These are phyloP conservation scores for Lota lota DNA, from an alignment of 2,113 vertebrate species.

Conservation along the genomic window DNA sequence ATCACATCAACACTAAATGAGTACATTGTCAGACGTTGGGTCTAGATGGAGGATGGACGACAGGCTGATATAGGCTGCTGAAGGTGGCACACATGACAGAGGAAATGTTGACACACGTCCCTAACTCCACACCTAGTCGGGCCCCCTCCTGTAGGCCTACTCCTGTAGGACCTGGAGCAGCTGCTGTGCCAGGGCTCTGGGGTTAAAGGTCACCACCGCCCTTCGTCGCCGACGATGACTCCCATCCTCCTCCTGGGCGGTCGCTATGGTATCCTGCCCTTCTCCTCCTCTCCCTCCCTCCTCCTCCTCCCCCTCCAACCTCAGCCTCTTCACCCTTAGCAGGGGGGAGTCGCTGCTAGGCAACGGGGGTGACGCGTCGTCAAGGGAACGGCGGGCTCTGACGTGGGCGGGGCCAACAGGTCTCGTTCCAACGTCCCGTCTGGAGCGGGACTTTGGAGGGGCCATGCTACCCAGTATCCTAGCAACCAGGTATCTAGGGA, in stretches of 20 bases:
- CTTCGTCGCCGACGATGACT: conserved; percentile 52
- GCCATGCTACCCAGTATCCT: conserved; percentile 63
- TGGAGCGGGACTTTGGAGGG: conserved; percentile 30
- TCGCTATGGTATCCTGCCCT: conserved; percentile 34
- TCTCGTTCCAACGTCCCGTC: conserved; percentile 47
- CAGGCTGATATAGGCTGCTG: no score
- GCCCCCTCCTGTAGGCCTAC: conserved; percentile 23
- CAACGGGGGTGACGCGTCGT: conserved; percentile 36
- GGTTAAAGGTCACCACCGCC: conserved; percentile 60
- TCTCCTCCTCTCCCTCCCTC: conserved; percentile 10
- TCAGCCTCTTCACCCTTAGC: conserved; percentile 74
- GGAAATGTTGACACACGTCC: not conserved
- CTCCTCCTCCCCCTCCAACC: conserved; percentile 47
- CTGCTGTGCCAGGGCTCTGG: conserved; percentile 64
- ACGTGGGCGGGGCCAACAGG: conserved; percentile 37
- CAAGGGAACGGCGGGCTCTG: conserved; percentile 68
- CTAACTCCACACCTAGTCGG: no score
- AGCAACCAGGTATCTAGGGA: conserved; percentile 63
- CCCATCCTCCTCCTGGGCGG: conserved; percentile 22
- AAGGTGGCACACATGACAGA: no score
- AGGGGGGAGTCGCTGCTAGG: conserved; percentile 59
- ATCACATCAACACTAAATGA: no score
- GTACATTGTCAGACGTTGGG: no score
- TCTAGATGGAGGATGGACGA: no score
- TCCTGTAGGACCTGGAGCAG: conserved; percentile 69